Conservation (phyloP, 2,888 invertebrate species). For the Tortrix viridana region DNA sequence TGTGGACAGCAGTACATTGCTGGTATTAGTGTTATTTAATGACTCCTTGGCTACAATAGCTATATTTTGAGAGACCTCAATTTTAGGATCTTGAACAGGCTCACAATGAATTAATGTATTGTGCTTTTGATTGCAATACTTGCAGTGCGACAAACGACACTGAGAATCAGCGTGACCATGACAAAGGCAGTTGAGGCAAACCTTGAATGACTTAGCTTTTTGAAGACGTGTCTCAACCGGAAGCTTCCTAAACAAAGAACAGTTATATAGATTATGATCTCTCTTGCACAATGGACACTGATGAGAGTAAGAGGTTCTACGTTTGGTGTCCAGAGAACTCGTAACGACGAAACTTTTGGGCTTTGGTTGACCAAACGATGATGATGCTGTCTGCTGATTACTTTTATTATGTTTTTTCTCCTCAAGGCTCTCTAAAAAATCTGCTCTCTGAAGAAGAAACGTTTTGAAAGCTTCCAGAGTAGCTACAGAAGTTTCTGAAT, state of each 20-base stretch:
- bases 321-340: not conserved
- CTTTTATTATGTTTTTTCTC: not conserved
- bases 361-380: not conserved
- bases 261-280: constrained; percentile 38
- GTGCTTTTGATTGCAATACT: constrained; percentile 41
- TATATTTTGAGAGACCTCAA: constrained; percentile 11
- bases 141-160: constrained; percentile 40
- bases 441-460: constrained; percentile 21
- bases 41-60: constrained; percentile 10
- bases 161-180: constrained; percentile 19
- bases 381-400: not conserved
- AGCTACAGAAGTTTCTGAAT: not conserved
- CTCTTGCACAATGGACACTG: constrained; percentile 36
- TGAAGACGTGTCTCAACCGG: constrained; percentile 31
- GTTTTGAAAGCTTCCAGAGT: constrained; percentile 11
- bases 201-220: constrained; percentile 37
- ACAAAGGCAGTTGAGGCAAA: constrained; percentile 40
- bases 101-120: constrained; percentile 40
- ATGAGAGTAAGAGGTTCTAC: not conserved
- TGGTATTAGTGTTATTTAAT: constrained; percentile 1
- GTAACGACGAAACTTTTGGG: constrained; percentile 9
- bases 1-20: constrained; percentile 42
- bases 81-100: constrained; percentile 4
- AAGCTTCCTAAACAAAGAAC: constrained; percentile 35
- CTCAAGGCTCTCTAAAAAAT: constrained; percentile 30